Evolutionary conservation across 2,113 vertebrate species (phyloP), one percentile per base, ranked within the genome.

Genomic region (Dipodomys ordii): DNA sequence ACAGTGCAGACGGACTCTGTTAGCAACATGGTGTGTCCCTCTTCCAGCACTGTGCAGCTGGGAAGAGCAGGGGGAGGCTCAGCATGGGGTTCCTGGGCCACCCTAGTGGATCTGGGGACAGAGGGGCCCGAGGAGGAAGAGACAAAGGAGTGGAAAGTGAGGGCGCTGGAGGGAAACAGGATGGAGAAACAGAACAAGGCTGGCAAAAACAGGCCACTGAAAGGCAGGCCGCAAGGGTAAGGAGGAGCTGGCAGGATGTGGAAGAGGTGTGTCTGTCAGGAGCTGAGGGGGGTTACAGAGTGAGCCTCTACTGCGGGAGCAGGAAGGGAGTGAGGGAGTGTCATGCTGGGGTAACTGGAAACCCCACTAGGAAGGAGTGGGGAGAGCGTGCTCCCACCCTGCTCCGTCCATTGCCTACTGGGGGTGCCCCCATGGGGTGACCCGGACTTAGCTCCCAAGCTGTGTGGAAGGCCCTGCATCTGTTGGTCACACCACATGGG

Each of bases 401-500:
- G 8, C 0, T 3, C 30, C 9, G 57, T 39, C 67, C 81, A 69
- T 57, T n/a, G 25, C n/a, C 15, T 20, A 71, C 35, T 6, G 3
- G 0, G 6, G 28, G 15, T 3, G 77, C 65, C 16, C 30, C 5
- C 2, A 2, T 3, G 4, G 64, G 46, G 15, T 3, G 77, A 74
- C 16, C 30, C 5, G 0, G 23, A 7, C 4, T 30, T 4, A 18
- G 69, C 27, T 68, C 11, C 28, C 62, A 62, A 62, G 60, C 20
- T 2, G 60, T 62, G 60, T 19, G 16, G 60, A 1, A 18, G 77
- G 76, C 78, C 71, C 22, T 30, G 46, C 27, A 7, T 8, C 3
- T 19, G 2, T 71, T 35, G 2, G 2, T 2, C 32, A 4, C 11
- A 2, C 0, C 22, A 9, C 11, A 4, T 19, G 0, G 39, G 49